Evolutionary conservation across 2,888 invertebrate genomes (phyloP).

Genomic region (Torymus tubicola): DNA sequence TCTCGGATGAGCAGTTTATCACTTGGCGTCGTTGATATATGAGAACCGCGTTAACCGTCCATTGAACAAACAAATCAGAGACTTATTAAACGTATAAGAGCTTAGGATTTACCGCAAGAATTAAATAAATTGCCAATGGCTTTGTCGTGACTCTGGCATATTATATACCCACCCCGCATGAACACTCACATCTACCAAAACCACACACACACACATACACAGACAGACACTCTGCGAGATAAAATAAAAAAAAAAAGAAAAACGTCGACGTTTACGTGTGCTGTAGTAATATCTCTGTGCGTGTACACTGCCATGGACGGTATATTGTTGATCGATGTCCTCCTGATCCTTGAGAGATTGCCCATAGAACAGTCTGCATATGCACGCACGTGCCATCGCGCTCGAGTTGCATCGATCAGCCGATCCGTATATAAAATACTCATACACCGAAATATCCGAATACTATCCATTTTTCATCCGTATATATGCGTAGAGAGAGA

Average conservation of each 20-base stretch:
- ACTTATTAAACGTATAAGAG: conserved; percentile 30
- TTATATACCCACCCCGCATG: not conserved
- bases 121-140: not conserved
- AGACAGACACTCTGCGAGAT: too few relatives aligned
- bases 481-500: too few relatives aligned
- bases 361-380: not conserved
- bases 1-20: not conserved
- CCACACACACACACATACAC: too few relatives aligned
- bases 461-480: too few relatives aligned
- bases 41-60: conserved; percentile 33
- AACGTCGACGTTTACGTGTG: too few relatives aligned
- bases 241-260: too few relatives aligned
- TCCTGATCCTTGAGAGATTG: conserved; percentile 12
- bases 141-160: not conserved
- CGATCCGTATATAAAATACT: too few relatives aligned
- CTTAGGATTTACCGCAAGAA: not conserved
- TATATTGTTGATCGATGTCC: conserved; percentile 20
- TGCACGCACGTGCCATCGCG: too few relatives aligned
- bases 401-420: too few relatives aligned
- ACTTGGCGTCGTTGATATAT: not conserved
- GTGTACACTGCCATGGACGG: conserved; percentile 27
- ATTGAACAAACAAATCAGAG: conserved; percentile 24
- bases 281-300: not conserved
- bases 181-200: too few relatives aligned
- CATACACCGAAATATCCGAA: too few relatives aligned